Evolutionary conservation across 2,113 vertebrate species (phyloP), one percentile per base, ranked within the genome.

Genomic region (Uria lomvia): DNA sequence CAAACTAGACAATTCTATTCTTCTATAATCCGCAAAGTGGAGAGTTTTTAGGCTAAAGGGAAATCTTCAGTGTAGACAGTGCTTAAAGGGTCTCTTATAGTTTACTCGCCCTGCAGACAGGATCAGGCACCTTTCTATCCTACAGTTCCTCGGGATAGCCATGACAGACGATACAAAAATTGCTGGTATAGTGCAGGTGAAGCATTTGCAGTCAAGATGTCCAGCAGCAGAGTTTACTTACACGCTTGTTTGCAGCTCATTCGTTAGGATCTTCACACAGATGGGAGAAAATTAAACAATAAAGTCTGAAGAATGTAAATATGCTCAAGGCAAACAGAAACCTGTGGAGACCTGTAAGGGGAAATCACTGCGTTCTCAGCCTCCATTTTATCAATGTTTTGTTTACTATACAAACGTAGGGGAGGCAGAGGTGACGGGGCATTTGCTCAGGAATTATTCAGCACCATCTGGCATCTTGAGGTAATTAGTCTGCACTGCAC

Each of bases 371-470:
- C 93, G 59, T 85, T 92, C 91, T 96, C 95, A 94, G 47, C 49
- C 68, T 95, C 40, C 83, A 81, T 88, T 85, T 97, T 96, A 96
- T 95, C 93, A 92, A 81, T 94, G 42, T 88, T 96, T 90, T 96
- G 81, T 97, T 97, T 98, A 95, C 92, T 97, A 43, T 77, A 59
- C 70, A 97, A 98, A 96, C 11, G 42, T 18, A 78, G 67, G 88
- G 80, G 53, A 81, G 65, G 71, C 86, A 96, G 88, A 97, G 92
- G 88, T 66, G 77, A 89, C 72, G 53, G 63, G 59, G 77, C 92
- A 68, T 98, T 97, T 96, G 70, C 86, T 96, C 63, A 96, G 96
- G 72, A 96, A 96, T 96, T 91, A 97, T 65, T 68, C 59, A 86
- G 58, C 52, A 94, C 79, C 88, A 90, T 96, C 62, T 80, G 62